Conservation (phyloP, 2,888 invertebrate species). For the Mystacides longicornis region DNA sequence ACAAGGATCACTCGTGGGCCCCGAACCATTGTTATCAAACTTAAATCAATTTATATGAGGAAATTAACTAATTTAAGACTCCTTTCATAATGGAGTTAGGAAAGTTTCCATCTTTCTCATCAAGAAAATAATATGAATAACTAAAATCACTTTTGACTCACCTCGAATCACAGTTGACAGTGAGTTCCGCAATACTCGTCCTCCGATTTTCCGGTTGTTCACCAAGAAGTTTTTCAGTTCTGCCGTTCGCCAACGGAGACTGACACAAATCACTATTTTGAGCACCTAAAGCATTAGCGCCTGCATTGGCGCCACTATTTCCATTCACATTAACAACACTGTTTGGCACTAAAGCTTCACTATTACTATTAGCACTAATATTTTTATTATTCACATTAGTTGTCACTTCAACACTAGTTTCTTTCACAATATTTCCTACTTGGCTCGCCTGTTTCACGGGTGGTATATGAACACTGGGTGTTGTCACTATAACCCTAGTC, state of each 20-base stretch:
- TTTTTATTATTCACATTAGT: conserved; percentile 14
- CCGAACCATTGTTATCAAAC: too few relatives aligned
- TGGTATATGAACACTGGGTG: conserved; percentile 13
- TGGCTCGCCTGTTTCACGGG: conserved; percentile 14
- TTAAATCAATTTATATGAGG: too few relatives aligned
- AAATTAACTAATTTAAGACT: too few relatives aligned
- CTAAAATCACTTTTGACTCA: conserved; percentile 33
- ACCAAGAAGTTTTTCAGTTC: conserved; percentile 67
- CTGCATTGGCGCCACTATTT: conserved; percentile 29
- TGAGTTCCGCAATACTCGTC: conserved; percentile 53
- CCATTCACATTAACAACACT: conserved; percentile 33
- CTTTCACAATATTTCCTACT: conserved; percentile 3
- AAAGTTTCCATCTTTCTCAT: too few relatives aligned
- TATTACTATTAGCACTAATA: conserved; percentile 31
- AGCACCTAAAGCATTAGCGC: conserved; percentile 27
- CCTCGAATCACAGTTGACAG: conserved; percentile 50
- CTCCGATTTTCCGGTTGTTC: conserved; percentile 54
- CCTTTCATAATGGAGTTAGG: too few relatives aligned
- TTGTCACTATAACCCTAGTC: conserved; percentile 10
- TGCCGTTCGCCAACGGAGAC: conserved; percentile 49
- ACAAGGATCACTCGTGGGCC: background rate
- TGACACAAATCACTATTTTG: conserved; percentile 32
- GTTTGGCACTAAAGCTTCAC: conserved; percentile 27
- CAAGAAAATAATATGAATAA: background rate
- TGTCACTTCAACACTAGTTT: conserved; percentile 14